These are phyloP conservation scores for Chrysolina americana DNA, from an alignment of 2,888 invertebrate species.

Conservation along the genomic window DNA sequence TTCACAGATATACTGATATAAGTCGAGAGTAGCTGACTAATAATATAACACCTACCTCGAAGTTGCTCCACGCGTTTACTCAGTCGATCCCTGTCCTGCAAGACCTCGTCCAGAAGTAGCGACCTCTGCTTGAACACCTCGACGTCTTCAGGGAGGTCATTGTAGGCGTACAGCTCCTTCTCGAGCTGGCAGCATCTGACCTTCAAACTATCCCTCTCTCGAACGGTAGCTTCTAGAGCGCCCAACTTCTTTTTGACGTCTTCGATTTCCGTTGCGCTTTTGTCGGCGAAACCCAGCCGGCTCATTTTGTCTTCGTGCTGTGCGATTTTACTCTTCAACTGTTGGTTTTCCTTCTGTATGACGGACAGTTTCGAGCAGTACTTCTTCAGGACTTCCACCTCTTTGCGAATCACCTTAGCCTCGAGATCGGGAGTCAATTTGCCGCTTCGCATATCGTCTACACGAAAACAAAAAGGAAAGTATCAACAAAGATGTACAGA, in stretches of 20 bases:
- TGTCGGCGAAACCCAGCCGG: constrained; percentile 36
- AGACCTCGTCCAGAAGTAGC: constrained; percentile 59
- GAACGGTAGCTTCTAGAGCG: constrained; percentile 49
- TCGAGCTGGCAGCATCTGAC: constrained; percentile 59
- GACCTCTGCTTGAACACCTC: constrained; percentile 60
- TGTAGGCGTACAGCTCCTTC: constrained; percentile 57
- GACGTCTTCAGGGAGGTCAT: constrained; percentile 60
- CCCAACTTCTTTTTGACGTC: constrained; percentile 50
- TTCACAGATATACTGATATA: no score
- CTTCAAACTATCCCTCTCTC: constrained; percentile 60
- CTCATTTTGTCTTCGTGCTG: constrained; percentile 47
- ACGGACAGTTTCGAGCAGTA: constrained; percentile 63
- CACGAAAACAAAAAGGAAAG: no score
- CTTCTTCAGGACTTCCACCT: constrained; percentile 62
- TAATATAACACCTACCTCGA: constrained; percentile 44
- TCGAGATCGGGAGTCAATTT: constrained; percentile 58
- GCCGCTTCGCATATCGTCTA: constrained; percentile 53
- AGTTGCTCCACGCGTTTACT: constrained; percentile 57
- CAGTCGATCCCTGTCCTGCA: constrained; percentile 57
- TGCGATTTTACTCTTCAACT: constrained; percentile 54
- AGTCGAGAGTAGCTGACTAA: no score
- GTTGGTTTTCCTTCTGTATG: constrained; percentile 63
- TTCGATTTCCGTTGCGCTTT: constrained; percentile 34
- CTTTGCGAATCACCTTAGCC: constrained; percentile 62
- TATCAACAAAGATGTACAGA: no score